phyloP scores from a whole-genome alignment of 1,140 invertebrate species.

The Drosophila nigrodunni region DNA sequence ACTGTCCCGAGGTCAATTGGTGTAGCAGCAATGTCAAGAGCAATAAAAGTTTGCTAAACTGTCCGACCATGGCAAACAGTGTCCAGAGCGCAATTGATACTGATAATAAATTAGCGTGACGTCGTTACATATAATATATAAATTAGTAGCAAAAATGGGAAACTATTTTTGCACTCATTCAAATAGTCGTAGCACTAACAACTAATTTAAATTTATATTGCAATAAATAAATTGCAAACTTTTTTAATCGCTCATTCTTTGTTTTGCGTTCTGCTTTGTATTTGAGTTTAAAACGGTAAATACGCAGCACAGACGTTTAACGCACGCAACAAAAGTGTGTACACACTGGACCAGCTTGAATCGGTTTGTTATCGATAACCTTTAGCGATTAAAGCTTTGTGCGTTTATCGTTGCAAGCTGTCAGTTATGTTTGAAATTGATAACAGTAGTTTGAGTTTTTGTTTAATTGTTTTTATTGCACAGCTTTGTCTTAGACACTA shows the following conservation, averaged over 20 bases:
- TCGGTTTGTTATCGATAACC: background rate
- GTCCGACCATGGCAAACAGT: constrained; percentile 13
- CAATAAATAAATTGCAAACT: background rate
- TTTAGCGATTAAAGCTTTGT: background rate
- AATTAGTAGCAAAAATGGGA: too few species aligned
- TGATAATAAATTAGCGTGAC: constrained; percentile 16
- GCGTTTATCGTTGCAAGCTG: background rate
- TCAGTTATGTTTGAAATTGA: background rate
- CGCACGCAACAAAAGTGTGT: background rate
- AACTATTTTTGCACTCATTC: background rate
- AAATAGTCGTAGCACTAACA: background rate
- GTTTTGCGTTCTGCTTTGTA: background rate
- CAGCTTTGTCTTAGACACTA: constrained; percentile 68
- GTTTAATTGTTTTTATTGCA: constrained; percentile 71
- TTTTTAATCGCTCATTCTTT: background rate
- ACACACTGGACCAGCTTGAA: constrained; percentile 15
- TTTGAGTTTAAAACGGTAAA: constrained; percentile 50
- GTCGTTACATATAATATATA: background rate
- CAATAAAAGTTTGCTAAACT: background rate
- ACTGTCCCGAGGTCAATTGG: background rate
- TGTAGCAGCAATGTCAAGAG: constrained; percentile 17
- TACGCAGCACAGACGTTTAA: background rate
- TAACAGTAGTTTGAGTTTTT: constrained; percentile 20
- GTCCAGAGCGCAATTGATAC: constrained; percentile 27
- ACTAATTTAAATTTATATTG: background rate